Evolutionary conservation across 1,140 invertebrate genomes (phyloP).

Genomic region (Teleopsis dalmanni): DNA sequence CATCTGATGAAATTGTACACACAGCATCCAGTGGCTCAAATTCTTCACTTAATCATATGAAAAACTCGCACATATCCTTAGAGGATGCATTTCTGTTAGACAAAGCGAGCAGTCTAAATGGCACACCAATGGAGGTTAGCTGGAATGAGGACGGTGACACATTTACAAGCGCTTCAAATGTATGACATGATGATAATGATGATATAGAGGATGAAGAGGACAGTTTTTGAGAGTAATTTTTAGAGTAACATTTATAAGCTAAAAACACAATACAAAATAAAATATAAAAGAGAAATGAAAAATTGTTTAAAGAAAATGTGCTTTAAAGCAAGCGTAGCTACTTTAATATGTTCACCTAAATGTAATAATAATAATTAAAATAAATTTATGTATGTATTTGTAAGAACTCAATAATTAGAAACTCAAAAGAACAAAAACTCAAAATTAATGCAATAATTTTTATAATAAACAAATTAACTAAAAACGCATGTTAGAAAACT

Average conservation of each 20-base stretch:
- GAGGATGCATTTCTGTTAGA: constrained; percentile 35
- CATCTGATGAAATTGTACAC: constrained; percentile 35
- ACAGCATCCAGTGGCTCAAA: constrained; percentile 20
- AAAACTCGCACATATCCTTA: constrained; percentile 29
- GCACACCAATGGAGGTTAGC: constrained; percentile 46
- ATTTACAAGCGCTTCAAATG: constrained; percentile 14
- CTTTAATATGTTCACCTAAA: too few species aligned
- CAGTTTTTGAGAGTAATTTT: constrained; percentile 10
- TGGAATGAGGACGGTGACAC: constrained; percentile 45
- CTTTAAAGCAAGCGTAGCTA: too few species aligned
- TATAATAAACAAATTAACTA: too few species aligned
- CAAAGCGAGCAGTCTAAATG: constrained; percentile 28
- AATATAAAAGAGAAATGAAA: too few species aligned
- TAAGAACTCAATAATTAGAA: too few species aligned
- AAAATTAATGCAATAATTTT: too few species aligned
- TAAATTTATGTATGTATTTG: too few species aligned
- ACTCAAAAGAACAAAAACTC: too few species aligned
- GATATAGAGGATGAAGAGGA: constrained; percentile 15
- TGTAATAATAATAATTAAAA: too few species aligned
- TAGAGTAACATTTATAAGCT: neutral
- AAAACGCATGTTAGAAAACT: too few species aligned
- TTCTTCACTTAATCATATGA: constrained; percentile 20
- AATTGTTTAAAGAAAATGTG: too few species aligned
- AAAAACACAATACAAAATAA: too few species aligned
- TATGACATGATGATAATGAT: constrained; percentile 17